Base-by-base conservation (phyloP, 92 coral and sea anemone species). In the Diadumene lineata region DNA sequence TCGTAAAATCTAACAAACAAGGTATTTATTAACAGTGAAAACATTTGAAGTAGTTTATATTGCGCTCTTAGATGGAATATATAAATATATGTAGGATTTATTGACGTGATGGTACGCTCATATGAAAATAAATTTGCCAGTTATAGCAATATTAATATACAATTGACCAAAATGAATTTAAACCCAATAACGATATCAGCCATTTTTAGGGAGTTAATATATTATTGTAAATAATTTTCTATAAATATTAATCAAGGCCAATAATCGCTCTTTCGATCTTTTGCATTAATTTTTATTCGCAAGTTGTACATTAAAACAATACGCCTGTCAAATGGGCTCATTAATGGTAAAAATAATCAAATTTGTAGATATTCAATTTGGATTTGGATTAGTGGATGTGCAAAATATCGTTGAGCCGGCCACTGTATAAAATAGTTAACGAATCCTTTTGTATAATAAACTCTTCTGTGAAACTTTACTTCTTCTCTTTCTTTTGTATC, bases 401-500 rank as follows among this genome's bases (percentile, higher is more conserved):
- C 82, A 77, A 77, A 56, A 77, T 56, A 29, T 64, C 74, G 43
- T 50, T 21, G 64, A 70, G 55, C 19, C 50, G 76, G 76, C 55
- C 76, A 31, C 1, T 70, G 76, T 70, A 53, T 33, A 32, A 66
- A 31, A 11, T 48, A 31, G 34, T 34, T 46, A 22, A 32, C 34
- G 44, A 72, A 66, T 66, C 23, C 75, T 77, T n/a, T 77, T 77
- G 66, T 77, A 77, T 50, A 77, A 66, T 66, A 77, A 77, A 77
- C 55, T 51, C 53, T 50, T 28, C 27, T 60, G n/a, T 50, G 63
- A 44, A 44, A 62, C 68, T 62, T 69, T 31, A 31, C 43, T 24
- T 15, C 33, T 31, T 55, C 76, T 0, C 44, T 70, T 55, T 51
- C 28, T 28, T 69, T 17, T 50, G 17, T 33, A 24, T 51, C 31